Conservation (phyloP, 2,113 vertebrate species). For the Ariopsis seemanni region DNA sequence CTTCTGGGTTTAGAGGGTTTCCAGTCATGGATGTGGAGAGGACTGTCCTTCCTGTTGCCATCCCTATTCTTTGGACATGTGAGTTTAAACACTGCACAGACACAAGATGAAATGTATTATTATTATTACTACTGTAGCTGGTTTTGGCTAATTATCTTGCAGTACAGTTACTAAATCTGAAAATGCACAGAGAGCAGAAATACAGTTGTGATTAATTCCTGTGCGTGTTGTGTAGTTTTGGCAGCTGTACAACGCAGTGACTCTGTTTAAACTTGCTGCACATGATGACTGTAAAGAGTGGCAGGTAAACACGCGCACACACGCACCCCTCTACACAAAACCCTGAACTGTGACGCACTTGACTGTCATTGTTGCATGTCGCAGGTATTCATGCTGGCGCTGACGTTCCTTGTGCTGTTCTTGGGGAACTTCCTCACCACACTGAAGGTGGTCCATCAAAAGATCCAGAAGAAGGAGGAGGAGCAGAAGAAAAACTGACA, state of each 20-base stretch:
- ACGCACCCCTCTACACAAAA: neutral
- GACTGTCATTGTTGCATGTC: neutral
- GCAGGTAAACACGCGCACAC: slow-evolving; percentile 78
- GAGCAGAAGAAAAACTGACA: neutral
- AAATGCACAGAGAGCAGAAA: neutral
- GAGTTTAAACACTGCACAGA: slow-evolving; percentile 67
- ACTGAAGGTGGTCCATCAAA: slow-evolving; percentile 90
- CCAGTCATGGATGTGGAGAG: slow-evolving; percentile 99
- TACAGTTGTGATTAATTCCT: neutral
- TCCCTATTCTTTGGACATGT: slow-evolving; percentile 97
- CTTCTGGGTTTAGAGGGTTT: slow-evolving; percentile 83
- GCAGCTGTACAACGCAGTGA: slow-evolving; percentile 95
- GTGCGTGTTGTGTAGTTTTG: slow-evolving; percentile 80
- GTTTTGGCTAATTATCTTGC: neutral
- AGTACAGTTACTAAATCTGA: neutral
- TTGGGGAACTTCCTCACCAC: slow-evolving; percentile 96
- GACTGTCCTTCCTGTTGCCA: slow-evolving; percentile 93
- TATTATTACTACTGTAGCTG: neutral
- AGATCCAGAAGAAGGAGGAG: slow-evolving; percentile 82
- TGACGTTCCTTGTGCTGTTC: slow-evolving; percentile 94
- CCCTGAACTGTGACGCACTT: neutral
- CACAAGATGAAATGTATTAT: neutral
- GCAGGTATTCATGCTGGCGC: slow-evolving; percentile 89
- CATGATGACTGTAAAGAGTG: slow-evolving; percentile 92
- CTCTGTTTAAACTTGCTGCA: slow-evolving; percentile 84